phyloP scores from a whole-genome alignment of 2,113 vertebrate species.

The Sisor rabdophorus region DNA sequence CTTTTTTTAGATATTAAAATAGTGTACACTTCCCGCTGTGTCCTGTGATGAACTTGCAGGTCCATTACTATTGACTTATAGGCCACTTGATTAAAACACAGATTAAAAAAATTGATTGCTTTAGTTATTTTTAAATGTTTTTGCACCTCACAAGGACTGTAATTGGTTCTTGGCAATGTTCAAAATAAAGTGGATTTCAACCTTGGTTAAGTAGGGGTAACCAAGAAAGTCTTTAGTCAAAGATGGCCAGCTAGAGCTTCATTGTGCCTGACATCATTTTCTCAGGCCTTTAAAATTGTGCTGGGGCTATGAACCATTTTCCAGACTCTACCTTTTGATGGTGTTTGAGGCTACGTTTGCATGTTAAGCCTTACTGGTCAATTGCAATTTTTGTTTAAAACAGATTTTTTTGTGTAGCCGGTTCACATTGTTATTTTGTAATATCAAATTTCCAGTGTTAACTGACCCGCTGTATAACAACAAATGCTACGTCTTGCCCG shows the following conservation, averaged over 20 bases:
- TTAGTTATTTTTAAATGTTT: background rate
- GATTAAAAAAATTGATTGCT: background rate
- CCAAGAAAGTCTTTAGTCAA: background rate
- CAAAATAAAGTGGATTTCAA: background rate
- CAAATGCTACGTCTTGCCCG: no score
- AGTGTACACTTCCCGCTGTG: background rate
- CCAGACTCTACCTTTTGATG: background rate
- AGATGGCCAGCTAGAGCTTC: background rate
- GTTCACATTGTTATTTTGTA: no score
- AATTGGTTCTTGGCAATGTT: background rate
- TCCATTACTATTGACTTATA: constrained; percentile 3
- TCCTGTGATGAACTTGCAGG: background rate
- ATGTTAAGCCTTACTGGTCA: no score
- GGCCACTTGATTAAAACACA: constrained; percentile 1
- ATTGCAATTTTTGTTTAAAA: no score
- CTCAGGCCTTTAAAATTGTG: background rate
- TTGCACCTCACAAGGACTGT: constrained; percentile 13
- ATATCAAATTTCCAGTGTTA: no score
- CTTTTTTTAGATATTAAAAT: background rate
- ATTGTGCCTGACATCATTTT: background rate
- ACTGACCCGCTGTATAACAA: no score
- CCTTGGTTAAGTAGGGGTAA: background rate
- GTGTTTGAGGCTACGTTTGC: background rate
- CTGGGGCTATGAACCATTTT: background rate
- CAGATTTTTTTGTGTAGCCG: no score